phyloP scores from a whole-genome alignment of 2,113 vertebrate genomes.

The Sylvilagus bachmani region DNA sequence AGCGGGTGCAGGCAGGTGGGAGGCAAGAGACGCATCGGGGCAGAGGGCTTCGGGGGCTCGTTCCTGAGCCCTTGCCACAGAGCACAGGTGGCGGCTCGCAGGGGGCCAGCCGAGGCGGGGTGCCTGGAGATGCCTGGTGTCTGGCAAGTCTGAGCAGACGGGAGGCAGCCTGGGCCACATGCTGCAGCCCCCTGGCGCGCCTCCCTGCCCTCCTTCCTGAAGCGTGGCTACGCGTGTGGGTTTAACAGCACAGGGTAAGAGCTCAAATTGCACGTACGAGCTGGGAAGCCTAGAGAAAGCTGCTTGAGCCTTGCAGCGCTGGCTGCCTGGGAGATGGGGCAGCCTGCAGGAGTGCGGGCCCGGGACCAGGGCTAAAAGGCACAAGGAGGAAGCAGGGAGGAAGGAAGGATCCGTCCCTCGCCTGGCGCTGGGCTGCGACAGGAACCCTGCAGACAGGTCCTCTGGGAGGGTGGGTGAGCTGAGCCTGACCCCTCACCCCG shows the following conservation, averaged over 20 bases:
- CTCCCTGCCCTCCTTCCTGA: not conserved
- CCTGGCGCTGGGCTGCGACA: not conserved
- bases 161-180: fast-evolving
- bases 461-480: too few relatives aligned
- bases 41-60: too few relatives aligned
- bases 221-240: too few relatives aligned
- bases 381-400: too few relatives aligned
- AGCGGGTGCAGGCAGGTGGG: too few relatives aligned
- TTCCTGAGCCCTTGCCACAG: not conserved
- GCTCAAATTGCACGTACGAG: not conserved
- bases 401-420: not conserved
- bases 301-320: not conserved
- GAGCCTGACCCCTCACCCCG: not conserved
- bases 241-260: not conserved
- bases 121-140: too few relatives aligned
- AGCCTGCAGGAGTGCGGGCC: not conserved
- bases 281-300: not conserved
- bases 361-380: not conserved
- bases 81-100: not conserved
- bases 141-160: not conserved
- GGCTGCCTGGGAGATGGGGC: not conserved
- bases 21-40: not conserved
- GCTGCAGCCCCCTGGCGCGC: not conserved
- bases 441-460: not conserved
- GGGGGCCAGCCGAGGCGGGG: not conserved